These are phyloP conservation scores for western clawed frog (Xenopus tropicalis) DNA, from an alignment of 2,113 vertebrate genomes.

Conservation along the genomic window DNA sequence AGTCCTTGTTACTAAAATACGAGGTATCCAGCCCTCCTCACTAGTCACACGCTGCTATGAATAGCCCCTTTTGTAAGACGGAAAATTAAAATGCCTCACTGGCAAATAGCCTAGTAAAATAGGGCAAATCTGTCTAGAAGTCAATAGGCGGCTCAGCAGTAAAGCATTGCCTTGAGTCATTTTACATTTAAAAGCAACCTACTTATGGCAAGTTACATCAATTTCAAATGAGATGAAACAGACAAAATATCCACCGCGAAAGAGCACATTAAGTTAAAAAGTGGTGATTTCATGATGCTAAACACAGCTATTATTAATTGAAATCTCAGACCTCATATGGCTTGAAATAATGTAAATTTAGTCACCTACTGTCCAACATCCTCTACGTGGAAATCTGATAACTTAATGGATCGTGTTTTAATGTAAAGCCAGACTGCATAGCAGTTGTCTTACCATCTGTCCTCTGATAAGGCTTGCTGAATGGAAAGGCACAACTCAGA, in stretches of 20 bases:
- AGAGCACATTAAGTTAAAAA: conserved; percentile 49
- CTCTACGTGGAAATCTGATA: conserved; percentile 67
- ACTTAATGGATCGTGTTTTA: conserved; percentile 66
- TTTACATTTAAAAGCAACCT: conserved; percentile 78
- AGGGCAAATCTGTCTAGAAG: conserved; percentile 64
- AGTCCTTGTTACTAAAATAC: conserved; percentile 9
- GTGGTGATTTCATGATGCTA: conserved; percentile 48
- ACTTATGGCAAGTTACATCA: conserved; percentile 84
- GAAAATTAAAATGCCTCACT: conserved; percentile 55
- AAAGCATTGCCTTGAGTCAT: conserved; percentile 67
- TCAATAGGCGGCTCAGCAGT: conserved; percentile 65
- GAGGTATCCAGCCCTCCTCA: conserved; percentile 24
- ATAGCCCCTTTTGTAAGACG: conserved; percentile 54
- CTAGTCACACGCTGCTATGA: conserved; percentile 41
- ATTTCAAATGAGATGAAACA: conserved; percentile 66
- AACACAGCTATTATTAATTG: conserved; percentile 33
- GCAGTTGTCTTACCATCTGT: conserved; percentile 71
- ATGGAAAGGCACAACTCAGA: background rate
- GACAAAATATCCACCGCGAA: conserved; percentile 57
- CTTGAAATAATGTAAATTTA: conserved; percentile 58
- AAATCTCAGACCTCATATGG: conserved; percentile 54
- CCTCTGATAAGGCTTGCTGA: conserved; percentile 54
- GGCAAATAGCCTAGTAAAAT: conserved; percentile 62
- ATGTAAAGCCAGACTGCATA: conserved; percentile 56
- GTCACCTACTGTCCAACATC: conserved; percentile 66